These are phyloP conservation scores for Rafetus swinhoei DNA, from an alignment of 2,113 vertebrate genomes.

Conservation along the genomic window DNA sequence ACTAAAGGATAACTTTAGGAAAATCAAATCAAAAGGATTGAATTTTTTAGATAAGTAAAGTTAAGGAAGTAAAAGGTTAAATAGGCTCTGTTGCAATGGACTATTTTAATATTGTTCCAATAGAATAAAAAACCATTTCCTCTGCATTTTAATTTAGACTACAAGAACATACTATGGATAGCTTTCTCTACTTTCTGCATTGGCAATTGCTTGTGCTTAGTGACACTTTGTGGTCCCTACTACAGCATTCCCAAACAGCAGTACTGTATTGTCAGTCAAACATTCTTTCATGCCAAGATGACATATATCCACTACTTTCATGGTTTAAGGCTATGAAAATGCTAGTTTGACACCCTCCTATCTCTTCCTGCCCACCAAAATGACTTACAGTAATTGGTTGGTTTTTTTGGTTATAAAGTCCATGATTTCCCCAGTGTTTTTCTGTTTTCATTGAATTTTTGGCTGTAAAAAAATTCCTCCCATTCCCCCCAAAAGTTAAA, in stretches of 20 bases:
- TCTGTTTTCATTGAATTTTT: neutral
- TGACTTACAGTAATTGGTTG: neutral
- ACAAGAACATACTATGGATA: conserved; percentile 20
- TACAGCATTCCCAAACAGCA: neutral
- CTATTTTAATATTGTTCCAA: neutral
- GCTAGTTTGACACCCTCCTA: neutral
- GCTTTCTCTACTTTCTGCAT: conserved; percentile 15
- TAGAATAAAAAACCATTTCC: conserved; percentile 9
- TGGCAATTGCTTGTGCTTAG: conserved; percentile 25
- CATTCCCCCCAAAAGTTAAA: neutral
- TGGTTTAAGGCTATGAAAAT: neutral
- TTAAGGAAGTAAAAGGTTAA: neutral
- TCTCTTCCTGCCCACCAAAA: neutral
- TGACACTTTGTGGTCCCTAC: neutral
- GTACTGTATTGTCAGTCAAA: neutral
- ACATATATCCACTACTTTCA: neutral
- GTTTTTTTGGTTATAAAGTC: neutral
- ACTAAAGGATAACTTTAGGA: neutral
- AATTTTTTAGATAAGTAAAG: neutral
- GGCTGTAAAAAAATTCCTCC: neutral
- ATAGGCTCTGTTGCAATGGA: neutral
- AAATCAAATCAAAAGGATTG: neutral
- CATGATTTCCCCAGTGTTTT: conserved; percentile 8
- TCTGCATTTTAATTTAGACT: conserved; percentile 27
- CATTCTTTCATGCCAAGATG: neutral